These are phyloP conservation scores for Ursus arctos DNA, from an alignment of 2,113 vertebrate species.

Conservation along the genomic window DNA sequence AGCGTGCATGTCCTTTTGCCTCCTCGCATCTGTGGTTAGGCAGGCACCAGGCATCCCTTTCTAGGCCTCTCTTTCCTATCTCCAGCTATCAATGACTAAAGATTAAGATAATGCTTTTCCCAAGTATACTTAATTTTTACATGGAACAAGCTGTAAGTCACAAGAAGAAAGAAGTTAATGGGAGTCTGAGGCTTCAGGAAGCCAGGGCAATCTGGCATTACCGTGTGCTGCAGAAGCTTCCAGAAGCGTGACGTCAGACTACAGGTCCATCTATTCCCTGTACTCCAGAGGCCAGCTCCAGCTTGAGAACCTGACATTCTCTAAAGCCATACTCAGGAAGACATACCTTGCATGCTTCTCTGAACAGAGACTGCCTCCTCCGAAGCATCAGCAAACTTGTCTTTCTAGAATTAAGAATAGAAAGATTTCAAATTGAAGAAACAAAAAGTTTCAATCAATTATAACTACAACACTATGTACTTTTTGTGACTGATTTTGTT, in stretches of 20 bases:
- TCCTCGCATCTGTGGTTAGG: neutral
- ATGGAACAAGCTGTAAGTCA: neutral
- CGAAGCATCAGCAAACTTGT: slow-evolving; percentile 89
- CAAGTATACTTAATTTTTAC: slow-evolving; percentile 46
- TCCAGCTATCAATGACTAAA: neutral
- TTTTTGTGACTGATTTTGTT: neutral
- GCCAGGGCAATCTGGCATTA: neutral
- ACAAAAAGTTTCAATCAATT: neutral
- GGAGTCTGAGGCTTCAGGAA: neutral
- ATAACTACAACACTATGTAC: neutral
- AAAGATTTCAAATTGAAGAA: neutral
- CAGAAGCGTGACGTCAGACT: neutral
- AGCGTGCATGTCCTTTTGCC: fast-evolving
- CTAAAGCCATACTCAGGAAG: neutral
- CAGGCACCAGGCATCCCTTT: neutral
- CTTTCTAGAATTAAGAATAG: slow-evolving; percentile 90
- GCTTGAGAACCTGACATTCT: neutral
- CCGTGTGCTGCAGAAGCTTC: neutral
- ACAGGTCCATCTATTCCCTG: neutral
- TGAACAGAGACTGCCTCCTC: slow-evolving; percentile 90
- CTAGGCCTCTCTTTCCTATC: neutral
- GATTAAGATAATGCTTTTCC: neutral
- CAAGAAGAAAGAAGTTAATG: neutral
- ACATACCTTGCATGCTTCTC: slow-evolving; percentile 94
- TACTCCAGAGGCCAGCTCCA: too few relatives aligned